Conservation (phyloP, 1,140 invertebrate species). For the Archivesica marissinica region DNA sequence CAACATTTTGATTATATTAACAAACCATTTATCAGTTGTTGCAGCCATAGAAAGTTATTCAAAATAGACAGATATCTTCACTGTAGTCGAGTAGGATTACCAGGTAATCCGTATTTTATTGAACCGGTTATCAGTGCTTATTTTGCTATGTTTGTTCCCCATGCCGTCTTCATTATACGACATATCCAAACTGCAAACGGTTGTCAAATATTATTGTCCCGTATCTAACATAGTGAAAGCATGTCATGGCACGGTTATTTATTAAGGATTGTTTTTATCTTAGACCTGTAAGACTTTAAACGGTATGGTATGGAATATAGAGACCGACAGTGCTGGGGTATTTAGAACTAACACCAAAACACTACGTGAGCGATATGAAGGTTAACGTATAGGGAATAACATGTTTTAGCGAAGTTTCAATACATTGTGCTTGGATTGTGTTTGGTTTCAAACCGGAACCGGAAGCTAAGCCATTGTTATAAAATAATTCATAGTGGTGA, state of each 20-base stretch:
- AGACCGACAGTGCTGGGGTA: no score
- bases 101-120: constrained; percentile 50
- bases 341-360: no score
- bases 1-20: constrained; percentile 60
- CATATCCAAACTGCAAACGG: constrained; percentile 22
- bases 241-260: not conserved
- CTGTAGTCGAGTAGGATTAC: constrained; percentile 24
- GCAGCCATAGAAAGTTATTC: constrained; percentile 52
- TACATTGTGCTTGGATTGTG: no score
- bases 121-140: constrained; percentile 44
- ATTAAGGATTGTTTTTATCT: no score
- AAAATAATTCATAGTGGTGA: no score
- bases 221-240: not conserved
- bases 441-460: no score
- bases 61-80: constrained; percentile 46
- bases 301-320: no score
- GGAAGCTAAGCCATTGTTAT: no score
- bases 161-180: not conserved
- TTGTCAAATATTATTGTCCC: not conserved
- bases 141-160: not conserved
- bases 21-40: constrained; percentile 56
- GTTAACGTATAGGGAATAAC: no score
- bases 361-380: no score
- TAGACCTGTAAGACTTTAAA: no score
- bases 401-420: no score